phyloP scores from a whole-genome alignment of 1,140 invertebrate species.

The Cyclina sinensis region DNA sequence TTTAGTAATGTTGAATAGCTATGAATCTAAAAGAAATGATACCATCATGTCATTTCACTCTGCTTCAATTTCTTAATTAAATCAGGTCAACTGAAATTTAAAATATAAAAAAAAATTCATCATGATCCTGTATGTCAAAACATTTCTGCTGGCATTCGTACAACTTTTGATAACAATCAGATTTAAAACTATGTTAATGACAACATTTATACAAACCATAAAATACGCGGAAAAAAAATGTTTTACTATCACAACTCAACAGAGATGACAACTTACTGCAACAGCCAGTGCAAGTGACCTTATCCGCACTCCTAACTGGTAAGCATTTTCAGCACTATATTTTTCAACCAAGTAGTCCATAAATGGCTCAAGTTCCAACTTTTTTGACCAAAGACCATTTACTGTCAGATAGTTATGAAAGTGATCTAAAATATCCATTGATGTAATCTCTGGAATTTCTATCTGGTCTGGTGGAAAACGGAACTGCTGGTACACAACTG shows the following conservation, averaged over 20 bases:
- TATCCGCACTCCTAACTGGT: conserved; percentile 83
- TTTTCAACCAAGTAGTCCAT: conserved; percentile 81
- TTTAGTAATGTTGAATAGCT: no score
- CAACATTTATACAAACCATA: no score
- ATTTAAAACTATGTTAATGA: no score
- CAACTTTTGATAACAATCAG: no score
- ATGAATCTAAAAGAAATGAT: no score
- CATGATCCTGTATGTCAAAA: no score
- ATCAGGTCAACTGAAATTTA: no score
- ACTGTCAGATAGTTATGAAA: conserved; percentile 78
- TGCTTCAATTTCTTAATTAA: not conserved
- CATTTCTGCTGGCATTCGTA: no score
- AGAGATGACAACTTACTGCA: conserved; percentile 73
- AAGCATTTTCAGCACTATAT: conserved; percentile 76
- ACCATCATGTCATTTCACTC: not conserved
- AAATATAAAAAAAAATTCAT: no score
- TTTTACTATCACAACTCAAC: no score
- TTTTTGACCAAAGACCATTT: conserved; percentile 79
- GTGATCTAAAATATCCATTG: conserved; percentile 81
- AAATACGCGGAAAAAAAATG: no score
- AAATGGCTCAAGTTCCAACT: conserved; percentile 79
- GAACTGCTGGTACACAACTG: conserved; percentile 82
- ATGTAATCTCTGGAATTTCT: conserved; percentile 82
- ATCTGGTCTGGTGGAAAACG: conserved; percentile 80
- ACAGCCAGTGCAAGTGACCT: conserved; percentile 82